A percentile compares a stretch with the other conserved stretches of the same genome.
phyloP scores from a whole-genome alignment of 2,113 vertebrate genomes.

The Mugil cephalus region DNA sequence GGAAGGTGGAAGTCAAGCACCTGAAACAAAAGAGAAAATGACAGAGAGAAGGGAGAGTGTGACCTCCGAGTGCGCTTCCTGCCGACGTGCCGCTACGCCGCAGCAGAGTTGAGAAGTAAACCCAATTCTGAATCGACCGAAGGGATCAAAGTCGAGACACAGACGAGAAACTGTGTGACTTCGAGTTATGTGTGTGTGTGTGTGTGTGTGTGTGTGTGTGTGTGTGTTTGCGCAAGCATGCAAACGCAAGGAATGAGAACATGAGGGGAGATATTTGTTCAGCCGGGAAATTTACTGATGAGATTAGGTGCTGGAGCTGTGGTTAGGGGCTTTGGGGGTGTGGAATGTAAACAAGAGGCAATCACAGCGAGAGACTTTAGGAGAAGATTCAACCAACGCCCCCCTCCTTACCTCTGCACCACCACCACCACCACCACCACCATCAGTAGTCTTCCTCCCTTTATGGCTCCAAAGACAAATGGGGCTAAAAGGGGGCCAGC shows the following conservation, averaged over 20 bases:
- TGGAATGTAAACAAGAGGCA: slow-evolving; percentile 73
- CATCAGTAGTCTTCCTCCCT: slow-evolving; percentile 19
- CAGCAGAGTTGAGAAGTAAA: slow-evolving; percentile 13
- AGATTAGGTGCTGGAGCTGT: slow-evolving; percentile 67
- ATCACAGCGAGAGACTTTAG: slow-evolving; percentile 40
- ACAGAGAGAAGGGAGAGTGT: slow-evolving; percentile 28
- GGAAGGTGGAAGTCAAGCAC: not conserved
- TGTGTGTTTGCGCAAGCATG: slow-evolving; percentile 9
- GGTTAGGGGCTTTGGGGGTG: slow-evolving; percentile 46
- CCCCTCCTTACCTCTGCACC: not conserved
- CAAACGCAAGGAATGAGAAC: slow-evolving; percentile 45
- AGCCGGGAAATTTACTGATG: slow-evolving; percentile 67
- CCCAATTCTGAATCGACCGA: not conserved
- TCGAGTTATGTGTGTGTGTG: not conserved
- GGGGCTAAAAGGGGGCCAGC: not conserved
- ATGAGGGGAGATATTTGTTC: slow-evolving; percentile 75
- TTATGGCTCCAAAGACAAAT: slow-evolving; percentile 20
- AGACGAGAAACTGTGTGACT: slow-evolving; percentile 3
- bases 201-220: slow-evolving; percentile 7
- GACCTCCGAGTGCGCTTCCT: slow-evolving; percentile 26
- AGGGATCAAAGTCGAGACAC: slow-evolving; percentile 18
- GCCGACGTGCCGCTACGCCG: slow-evolving; percentile 6
- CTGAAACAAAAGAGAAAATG: slow-evolving; percentile 30
- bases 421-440: not conserved
- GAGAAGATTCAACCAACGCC: slow-evolving; percentile 31